Base-by-base conservation (phyloP, 2,888 invertebrate genomes). In the Drosophila ustulata region DNA sequence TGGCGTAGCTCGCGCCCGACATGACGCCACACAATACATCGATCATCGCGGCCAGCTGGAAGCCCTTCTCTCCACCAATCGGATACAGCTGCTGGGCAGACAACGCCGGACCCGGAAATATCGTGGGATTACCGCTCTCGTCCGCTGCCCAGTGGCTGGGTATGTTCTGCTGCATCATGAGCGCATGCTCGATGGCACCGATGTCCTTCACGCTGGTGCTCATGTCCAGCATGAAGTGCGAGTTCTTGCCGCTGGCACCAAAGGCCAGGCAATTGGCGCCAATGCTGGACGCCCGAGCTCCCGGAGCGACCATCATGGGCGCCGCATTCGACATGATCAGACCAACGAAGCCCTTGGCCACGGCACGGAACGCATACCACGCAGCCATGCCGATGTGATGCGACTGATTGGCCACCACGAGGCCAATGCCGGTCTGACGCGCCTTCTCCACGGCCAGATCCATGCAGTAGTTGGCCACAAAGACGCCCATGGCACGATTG, bases 381-480 rank as follows among this genome's bases (percentile, higher is more conserved):
- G 75, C 56, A 4, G 82, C 84, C 78, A 82, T 73, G 9, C 82
- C 84, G 18, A 81, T 71, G 52, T 82, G 69, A 53, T 82, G 69
- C 3, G 84, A 80, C 3, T 64, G 51, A 13, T 80, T 73, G 61
- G 81, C 84, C 18, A 83, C 82, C 39, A 82, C 82, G 9, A 81
- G 74, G 8, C 84, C 82, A 13, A 84, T 66, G 13, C 84, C 82
- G 0, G 66, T 37, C 0, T 58, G 47, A 0, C 39, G 26, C 0
- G 85, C 82, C 51, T 82, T 82, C 49, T 75, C 30, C 52, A 81
- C 59, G 1, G 84, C 82, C 66, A 84, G n/a, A 47, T 81, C 78
- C 71, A 82, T 82, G 65, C 82, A 81, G 11, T 43, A 82, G 57
- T 82, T 84, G n/a, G 69, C 81, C 41, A 82, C 81, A 30, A 81